A percentile compares a stretch with the other conserved stretches of the same genome.
These are phyloP conservation scores for Philereme transversata DNA, from an alignment of 2,888 invertebrate genomes.

Conservation along the genomic window DNA sequence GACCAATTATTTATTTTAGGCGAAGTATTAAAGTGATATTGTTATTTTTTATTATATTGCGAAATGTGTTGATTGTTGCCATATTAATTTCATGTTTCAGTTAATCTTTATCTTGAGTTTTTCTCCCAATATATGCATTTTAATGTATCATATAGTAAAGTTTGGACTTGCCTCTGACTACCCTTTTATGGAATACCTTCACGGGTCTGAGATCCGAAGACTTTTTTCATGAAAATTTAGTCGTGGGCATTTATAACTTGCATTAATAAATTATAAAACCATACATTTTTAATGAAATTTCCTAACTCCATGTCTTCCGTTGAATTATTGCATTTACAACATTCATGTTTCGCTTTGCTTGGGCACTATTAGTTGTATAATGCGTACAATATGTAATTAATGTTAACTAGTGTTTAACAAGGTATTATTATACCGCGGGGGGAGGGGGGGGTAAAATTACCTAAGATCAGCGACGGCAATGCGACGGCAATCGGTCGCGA, in stretches of 20 bases:
- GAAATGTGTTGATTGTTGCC: constrained; percentile 18
- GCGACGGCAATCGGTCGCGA: no score
- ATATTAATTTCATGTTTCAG: constrained; percentile 6
- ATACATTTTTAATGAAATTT: constrained; percentile 7
- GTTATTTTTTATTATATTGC: constrained; percentile 17
- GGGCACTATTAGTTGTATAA: constrained; percentile 6
- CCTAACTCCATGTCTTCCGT: constrained; percentile 16
- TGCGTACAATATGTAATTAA: constrained; percentile 7
- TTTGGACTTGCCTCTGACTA: no score
- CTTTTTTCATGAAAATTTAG: no score
- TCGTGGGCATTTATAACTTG: no score
- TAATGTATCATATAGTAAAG: no score
- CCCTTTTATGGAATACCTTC: no score
- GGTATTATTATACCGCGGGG: constrained; percentile 4
- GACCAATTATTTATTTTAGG: neutral
- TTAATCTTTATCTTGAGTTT: neutral
- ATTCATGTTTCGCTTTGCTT: constrained; percentile 2
- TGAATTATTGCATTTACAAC: constrained; percentile 24
- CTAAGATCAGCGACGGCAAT: no score
- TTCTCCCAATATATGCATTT: no score
- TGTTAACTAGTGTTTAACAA: constrained; percentile 22
- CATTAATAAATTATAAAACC: neutral
- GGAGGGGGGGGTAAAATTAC: no score
- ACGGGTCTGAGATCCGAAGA: no score
- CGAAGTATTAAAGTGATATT: constrained; percentile 35